Evolutionary conservation across 2,113 vertebrate genomes (phyloP).

Genomic region (Oplegnathus fasciatus): DNA sequence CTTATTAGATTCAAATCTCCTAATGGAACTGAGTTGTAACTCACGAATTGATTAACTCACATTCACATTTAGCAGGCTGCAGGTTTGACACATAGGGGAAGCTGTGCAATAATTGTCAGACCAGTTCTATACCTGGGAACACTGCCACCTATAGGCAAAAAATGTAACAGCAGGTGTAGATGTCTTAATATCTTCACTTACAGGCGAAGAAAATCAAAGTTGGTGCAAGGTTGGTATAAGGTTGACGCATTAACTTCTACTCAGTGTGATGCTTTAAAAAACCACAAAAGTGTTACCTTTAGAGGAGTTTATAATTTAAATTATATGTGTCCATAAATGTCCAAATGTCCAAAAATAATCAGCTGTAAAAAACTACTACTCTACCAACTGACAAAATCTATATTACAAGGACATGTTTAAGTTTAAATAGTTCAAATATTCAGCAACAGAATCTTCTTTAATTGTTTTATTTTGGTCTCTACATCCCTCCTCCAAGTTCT

Average conservation of each 20-base stretch:
- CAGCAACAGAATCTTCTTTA: not conserved
- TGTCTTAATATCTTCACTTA: too few relatives aligned
- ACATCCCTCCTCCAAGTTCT: not conserved
- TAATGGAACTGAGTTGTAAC: too few relatives aligned
- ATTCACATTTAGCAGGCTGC: too few relatives aligned
- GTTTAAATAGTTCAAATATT: not conserved
- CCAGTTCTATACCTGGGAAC: too few relatives aligned
- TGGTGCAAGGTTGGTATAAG: too few relatives aligned
- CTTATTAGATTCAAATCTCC: not conserved
- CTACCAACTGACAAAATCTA: not conserved
- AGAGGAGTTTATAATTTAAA: not conserved
- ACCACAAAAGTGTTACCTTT: not conserved
- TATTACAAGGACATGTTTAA: not conserved
- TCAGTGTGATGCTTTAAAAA: not conserved
- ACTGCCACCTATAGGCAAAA: too few relatives aligned
- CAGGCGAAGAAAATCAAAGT: too few relatives aligned
- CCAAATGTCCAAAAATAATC: not conserved
- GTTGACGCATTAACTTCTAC: not conserved
- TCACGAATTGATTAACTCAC: too few relatives aligned
- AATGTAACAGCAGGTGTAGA: too few relatives aligned
- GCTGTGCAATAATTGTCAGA: too few relatives aligned
- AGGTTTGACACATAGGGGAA: too few relatives aligned
- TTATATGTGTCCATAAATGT: not conserved
- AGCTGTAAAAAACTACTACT: not conserved
- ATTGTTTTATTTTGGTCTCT: not conserved